Evolutionary conservation across 2,113 vertebrate genomes (phyloP).

Genomic region (Embiotoca jacksoni): DNA sequence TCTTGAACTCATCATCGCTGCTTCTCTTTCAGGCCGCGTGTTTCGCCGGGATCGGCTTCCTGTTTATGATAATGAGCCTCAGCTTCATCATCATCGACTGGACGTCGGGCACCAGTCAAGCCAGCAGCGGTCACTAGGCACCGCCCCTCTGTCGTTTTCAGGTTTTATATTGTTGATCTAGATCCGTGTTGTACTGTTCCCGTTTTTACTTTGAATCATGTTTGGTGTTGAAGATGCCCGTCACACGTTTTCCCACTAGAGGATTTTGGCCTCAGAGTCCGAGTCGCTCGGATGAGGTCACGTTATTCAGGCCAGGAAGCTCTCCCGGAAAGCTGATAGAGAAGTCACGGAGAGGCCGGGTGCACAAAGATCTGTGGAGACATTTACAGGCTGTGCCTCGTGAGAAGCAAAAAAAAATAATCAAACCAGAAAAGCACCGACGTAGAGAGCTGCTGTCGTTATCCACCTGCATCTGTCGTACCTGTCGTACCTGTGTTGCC

Average conservation of each 20-base stretch:
- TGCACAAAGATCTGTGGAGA: conserved; percentile 31
- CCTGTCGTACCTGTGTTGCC: conserved; percentile 6
- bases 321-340: conserved; percentile 43
- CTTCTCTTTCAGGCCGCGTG: conserved; percentile 88
- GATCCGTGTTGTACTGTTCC: conserved; percentile 66
- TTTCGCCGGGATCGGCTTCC: conserved; percentile 92
- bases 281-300: conserved; percentile 32
- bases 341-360: conserved; percentile 41
- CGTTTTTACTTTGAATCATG: conserved; percentile 64
- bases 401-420: conserved; percentile 29
- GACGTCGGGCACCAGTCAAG: conserved; percentile 87
- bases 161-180: conserved; percentile 65
- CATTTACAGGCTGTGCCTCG: conserved; percentile 68
- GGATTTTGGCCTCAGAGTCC: conserved; percentile 37
- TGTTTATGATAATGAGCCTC: conserved; percentile 98
- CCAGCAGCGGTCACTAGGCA: conserved; percentile 90
- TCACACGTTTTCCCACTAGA: conserved; percentile 49
- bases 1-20: conserved; percentile 1
- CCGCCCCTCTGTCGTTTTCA: conserved; percentile 15
- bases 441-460: conserved; percentile 40
- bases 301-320: conserved; percentile 35
- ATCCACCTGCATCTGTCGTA: conserved; percentile 10
- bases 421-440: conserved; percentile 14
- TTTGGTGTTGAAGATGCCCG: conserved; percentile 66
- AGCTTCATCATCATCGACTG: conserved; percentile 99